phyloP scores from a whole-genome alignment of 2,113 vertebrate species.

The Turdus rufiventris region DNA sequence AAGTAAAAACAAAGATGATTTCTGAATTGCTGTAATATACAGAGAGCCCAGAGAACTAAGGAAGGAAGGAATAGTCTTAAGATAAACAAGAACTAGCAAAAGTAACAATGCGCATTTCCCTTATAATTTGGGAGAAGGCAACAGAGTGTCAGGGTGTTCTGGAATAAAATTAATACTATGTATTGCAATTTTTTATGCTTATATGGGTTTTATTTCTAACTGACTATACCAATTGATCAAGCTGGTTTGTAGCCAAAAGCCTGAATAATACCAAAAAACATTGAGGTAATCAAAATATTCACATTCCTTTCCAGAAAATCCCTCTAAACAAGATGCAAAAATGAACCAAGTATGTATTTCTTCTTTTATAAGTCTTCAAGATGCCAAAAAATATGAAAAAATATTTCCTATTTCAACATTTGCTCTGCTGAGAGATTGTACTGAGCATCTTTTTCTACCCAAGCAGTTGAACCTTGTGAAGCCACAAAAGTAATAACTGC shows the following conservation, averaged over 20 bases:
- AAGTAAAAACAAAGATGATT: not conserved
- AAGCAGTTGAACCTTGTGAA: not conserved
- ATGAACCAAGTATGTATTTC: not conserved
- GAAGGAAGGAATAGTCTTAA: not conserved
- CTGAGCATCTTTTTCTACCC: not conserved
- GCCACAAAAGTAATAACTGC: not conserved
- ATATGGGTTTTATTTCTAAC: not conserved
- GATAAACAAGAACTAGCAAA: not conserved
- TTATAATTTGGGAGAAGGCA: not conserved
- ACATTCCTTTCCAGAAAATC: not conserved
- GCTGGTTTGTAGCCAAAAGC: not conserved
- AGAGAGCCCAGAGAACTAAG: not conserved
- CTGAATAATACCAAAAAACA: not conserved
- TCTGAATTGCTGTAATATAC: not conserved
- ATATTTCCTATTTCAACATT: not conserved
- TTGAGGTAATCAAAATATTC: not conserved
- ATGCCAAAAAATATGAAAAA: not conserved
- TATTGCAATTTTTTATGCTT: not conserved
- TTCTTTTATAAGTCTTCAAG: not conserved
- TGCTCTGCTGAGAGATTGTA: not conserved
- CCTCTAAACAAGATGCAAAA: not conserved
- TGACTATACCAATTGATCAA: not conserved
- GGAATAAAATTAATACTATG: not conserved
- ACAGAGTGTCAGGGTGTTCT: not conserved
- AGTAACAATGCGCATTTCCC: not conserved